Percentiles rank a stretch among this genome's conserved stretches.
These are phyloP conservation scores for Aurelia aurita DNA, from an alignment of 30 jellyfish, hydroid and myxozoan species.

Conservation along the genomic window DNA sequence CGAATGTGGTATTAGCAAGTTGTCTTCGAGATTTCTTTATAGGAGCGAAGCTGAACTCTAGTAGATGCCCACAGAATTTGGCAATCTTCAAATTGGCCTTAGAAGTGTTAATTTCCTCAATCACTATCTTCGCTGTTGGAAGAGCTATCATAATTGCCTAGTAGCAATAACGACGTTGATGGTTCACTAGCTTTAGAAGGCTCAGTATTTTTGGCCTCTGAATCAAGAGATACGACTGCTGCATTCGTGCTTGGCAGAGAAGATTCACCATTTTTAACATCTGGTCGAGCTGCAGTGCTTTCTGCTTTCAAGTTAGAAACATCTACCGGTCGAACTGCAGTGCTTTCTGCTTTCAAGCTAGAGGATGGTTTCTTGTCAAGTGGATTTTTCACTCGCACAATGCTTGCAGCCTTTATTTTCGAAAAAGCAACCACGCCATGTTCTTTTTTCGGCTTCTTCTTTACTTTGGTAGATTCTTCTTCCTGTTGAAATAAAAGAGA, in stretches of 20 bases:
- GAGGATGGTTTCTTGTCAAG: background rate
- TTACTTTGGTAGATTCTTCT: background rate
- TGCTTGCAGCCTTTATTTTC: slow-evolving; percentile 35
- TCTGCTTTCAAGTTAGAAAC: background rate
- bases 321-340: background rate
- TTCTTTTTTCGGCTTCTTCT: slow-evolving; percentile 32
- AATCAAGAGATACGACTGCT: background rate
- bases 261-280: background rate
- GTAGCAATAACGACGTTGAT: slow-evolving; percentile 26
- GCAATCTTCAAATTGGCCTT: too few species aligned
- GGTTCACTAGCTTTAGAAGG: background rate
- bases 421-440: slow-evolving; percentile 59
- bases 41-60: too few species aligned
- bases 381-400: slow-evolving; percentile 43
- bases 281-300: background rate
- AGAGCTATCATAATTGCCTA: slow-evolving; percentile 67
- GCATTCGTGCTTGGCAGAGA: background rate
- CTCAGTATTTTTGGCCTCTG: background rate
- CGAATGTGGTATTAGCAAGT: too few species aligned
- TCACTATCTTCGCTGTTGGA: slow-evolving; percentile 60
- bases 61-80: too few species aligned
- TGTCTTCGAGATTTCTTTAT: too few species aligned
- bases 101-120: background rate
- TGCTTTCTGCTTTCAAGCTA: background rate
- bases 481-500: too few species aligned